Evolutionary conservation across 2,797 vertebrate genomes (phyloP), one percentile per base, ranked within the genome.

Genomic region (Tamandua tetradactyla): DNA sequence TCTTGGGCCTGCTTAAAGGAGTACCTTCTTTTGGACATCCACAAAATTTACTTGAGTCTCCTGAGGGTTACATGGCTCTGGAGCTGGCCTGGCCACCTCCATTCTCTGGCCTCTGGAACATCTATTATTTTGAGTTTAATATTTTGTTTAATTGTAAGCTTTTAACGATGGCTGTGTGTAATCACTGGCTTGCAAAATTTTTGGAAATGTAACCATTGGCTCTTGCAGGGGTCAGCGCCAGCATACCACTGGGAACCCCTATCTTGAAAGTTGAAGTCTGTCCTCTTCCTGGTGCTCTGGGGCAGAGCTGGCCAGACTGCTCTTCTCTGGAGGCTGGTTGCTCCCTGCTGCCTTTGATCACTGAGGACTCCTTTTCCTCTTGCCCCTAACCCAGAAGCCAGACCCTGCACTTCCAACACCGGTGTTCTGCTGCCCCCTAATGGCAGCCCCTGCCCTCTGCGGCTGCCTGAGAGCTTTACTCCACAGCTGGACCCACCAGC

Each of bases 61-160:
- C 99, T 95, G 99, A 99, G 94, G 99, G 99, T 97, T 98, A 98
- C 98, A 99, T 94, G n/a, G 99, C 99, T 98, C 99, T 99, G 37
- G 52, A 20, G 52, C 17, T 55, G 52, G 15, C 52, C 52, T 18
- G 5, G 52, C 52, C 6, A 1, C 17, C 13, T 52, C 55, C 20
- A 3, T 18, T 55, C 52, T 55, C 52, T 55, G 52, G 13, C 52
- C 52, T 52, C 52, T 55, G 17, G 52, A 55, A 55, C 15, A 13
- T 55, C 17, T 74, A 55, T 72, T 59, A 27, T n/a, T 84, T 69
- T 68, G 12, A n/a, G 61, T 87, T 87, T 52, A 55, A 84, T 61
- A 1, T 72, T 64, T 90, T 40, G n/a, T 62, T 93, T 84, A 81
- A 59, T 37, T 35, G 40, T 40, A 23, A 40, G 57, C 76, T 93